phyloP scores from a whole-genome alignment of 1,140 invertebrate genomes.

The Cephus cinctus region DNA sequence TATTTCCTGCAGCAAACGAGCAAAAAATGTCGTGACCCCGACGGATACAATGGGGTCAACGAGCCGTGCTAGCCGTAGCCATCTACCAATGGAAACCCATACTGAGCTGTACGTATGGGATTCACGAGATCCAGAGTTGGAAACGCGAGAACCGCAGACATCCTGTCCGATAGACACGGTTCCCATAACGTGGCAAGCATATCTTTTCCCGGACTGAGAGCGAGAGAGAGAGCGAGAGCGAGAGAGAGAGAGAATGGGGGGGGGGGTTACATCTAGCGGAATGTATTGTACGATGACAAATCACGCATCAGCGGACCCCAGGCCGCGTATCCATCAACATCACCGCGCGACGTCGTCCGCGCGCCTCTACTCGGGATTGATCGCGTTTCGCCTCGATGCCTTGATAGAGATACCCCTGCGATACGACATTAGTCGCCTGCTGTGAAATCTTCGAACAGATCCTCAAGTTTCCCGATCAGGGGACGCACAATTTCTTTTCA shows the following conservation, averaged over 20 bases:
- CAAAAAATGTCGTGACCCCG: not conserved
- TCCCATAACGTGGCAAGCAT: too few species aligned
- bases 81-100: too few species aligned
- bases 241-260: slow-evolving; percentile 28
- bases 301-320: slow-evolving; percentile 26
- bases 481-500: too few species aligned
- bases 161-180: too few species aligned
- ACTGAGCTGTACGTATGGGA: too few species aligned
- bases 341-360: slow-evolving; percentile 13
- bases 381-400: not conserved
- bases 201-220: not conserved
- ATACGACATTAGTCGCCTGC: too few species aligned
- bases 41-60: slow-evolving; percentile 34
- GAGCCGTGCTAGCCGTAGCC: slow-evolving; percentile 32
- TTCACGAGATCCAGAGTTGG: too few species aligned
- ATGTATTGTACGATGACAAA: slow-evolving; percentile 39
- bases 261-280: slow-evolving; percentile 13
- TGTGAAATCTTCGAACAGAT: too few species aligned
- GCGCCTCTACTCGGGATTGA: not conserved
- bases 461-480: too few species aligned
- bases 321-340: slow-evolving; percentile 34
- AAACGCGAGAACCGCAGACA: too few species aligned
- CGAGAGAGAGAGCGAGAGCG: slow-evolving; percentile 4
- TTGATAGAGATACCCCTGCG: too few species aligned
- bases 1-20: slow-evolving; percentile 5